These are phyloP conservation scores for Cataglyphis cursor DNA, from an alignment of 2,888 invertebrate genomes.

Conservation along the genomic window DNA sequence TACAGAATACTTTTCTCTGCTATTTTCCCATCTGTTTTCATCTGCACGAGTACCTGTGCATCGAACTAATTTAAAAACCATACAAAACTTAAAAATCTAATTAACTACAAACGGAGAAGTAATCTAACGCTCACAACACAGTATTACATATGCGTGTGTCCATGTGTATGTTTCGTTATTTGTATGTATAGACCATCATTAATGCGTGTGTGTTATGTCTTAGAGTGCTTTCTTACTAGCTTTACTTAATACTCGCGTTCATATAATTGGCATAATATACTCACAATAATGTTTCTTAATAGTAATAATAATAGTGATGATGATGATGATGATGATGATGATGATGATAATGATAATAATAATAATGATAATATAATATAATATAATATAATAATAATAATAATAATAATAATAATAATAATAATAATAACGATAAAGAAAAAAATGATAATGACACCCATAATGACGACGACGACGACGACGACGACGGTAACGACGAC, in stretches of 20 bases:
- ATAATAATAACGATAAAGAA: conserved; percentile 37
- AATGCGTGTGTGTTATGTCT: conserved; percentile 53
- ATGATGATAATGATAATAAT: conserved; percentile 38
- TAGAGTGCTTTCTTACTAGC: conserved; percentile 66
- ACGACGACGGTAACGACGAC: conserved; percentile 14
- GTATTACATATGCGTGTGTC: conserved; percentile 71
- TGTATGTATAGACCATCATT: conserved; percentile 54
- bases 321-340: conserved; percentile 31
- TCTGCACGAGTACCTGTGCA: conserved; percentile 45
- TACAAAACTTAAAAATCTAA: conserved; percentile 59
- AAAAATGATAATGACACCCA: conserved; percentile 50
- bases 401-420: conserved; percentile 41
- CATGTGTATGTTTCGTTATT: conserved; percentile 61
- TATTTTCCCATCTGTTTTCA: conserved; percentile 16
- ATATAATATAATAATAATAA: conserved; percentile 38
- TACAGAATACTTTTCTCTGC: conserved; percentile 16
- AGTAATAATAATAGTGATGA: conserved; percentile 41
- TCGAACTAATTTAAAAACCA: conserved; percentile 41
- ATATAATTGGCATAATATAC: conserved; percentile 67
- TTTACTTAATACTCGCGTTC: conserved; percentile 56
- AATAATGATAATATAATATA: conserved; percentile 24
- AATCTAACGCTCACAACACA: conserved; percentile 83
- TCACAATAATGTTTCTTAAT: conserved; percentile 75
- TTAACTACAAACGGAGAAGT: conserved; percentile 78
- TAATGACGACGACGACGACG: conserved; percentile 20